Evolutionary conservation across 2,113 vertebrate species (phyloP), one percentile per base, ranked within the genome.

Genomic region (Zonotrichia leucophrys): DNA sequence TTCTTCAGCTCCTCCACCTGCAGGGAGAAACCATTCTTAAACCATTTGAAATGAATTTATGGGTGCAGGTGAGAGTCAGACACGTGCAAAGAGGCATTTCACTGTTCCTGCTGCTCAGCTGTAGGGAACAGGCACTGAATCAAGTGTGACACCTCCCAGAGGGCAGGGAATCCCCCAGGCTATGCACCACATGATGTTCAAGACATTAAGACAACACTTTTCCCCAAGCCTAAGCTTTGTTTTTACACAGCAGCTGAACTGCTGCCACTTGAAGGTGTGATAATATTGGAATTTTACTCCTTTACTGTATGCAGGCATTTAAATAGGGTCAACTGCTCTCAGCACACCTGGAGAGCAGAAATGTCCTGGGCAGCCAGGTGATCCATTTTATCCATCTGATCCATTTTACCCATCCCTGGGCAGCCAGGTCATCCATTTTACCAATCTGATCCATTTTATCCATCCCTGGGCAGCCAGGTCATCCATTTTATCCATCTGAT

Each of bases 371-470:
- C 17, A 33, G 49, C 89, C 87, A 99, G 97, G 46, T 98, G 98
- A 96, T 99, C 99, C 94, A 99, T 98, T 98, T 99, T 99, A 96
- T 99, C 35, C 86, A 39, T n/a, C 11, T 44, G 44, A 44, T 44
- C 44, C 20, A 99, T 98, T 98, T 99, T 99, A 96, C 99, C n/a
- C 87, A 37, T 9, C 99, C 99, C 99, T 99, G 99, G 42, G 98
- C 97, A 91, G 98, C 90, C 88, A 99, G 97, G 44, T 98, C 98
- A 96, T 39, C 39, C 39, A 41, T n/a, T n/a, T n/a, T n/a, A n/a
- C n/a, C n/a, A n/a, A n/a, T n/a, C n/a, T n/a, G 39, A 41, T 99
- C 99, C 94, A 99, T 98, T 98, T 99, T 99, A n/a, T n/a, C n/a
- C n/a, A n/a, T n/a, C n/a, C n/a, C n/a, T n/a, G n/a, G n/a, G n/a